Evolutionary conservation across 2,888 invertebrate species (phyloP).

Genomic region (Baccha elongata): DNA sequence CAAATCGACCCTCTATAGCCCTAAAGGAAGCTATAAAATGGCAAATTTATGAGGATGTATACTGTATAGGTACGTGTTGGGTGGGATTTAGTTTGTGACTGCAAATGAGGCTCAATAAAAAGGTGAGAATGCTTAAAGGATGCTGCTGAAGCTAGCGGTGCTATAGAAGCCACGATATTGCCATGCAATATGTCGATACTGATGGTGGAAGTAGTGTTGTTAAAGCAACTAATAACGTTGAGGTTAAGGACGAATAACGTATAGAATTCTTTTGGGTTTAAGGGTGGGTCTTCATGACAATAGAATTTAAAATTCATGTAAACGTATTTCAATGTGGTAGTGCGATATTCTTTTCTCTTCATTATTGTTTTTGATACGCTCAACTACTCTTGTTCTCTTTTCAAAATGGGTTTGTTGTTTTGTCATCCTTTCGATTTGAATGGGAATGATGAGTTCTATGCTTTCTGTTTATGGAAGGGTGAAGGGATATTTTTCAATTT

Average conservation of each 20-base stretch:
- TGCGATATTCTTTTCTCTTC: no score
- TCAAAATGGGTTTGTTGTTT: no score
- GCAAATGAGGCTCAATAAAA: slow-evolving; percentile 53
- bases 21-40: slow-evolving; percentile 62
- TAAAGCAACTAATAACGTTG: slow-evolving; percentile 45
- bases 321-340: no score
- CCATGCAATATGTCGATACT: slow-evolving; percentile 57
- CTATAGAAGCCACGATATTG: slow-evolving; percentile 50
- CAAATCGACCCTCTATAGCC: slow-evolving; percentile 12
- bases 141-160: slow-evolving; percentile 21
- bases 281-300: no score
- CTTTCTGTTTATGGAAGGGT: no score
- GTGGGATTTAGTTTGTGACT: slow-evolving; percentile 15
- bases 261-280: neutral
- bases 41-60: slow-evolving; percentile 67
- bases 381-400: no score
- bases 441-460: no score
- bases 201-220: slow-evolving; percentile 28
- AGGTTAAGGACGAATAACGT: neutral
- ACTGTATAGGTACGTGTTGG: slow-evolving; percentile 53
- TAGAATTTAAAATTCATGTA: no score
- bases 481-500: no score
- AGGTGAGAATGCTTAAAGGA: slow-evolving; percentile 63
- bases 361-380: no score
- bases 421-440: no score